Base-by-base conservation (phyloP, 2,113 vertebrate species). In the Sphyrna mokarran region DNA sequence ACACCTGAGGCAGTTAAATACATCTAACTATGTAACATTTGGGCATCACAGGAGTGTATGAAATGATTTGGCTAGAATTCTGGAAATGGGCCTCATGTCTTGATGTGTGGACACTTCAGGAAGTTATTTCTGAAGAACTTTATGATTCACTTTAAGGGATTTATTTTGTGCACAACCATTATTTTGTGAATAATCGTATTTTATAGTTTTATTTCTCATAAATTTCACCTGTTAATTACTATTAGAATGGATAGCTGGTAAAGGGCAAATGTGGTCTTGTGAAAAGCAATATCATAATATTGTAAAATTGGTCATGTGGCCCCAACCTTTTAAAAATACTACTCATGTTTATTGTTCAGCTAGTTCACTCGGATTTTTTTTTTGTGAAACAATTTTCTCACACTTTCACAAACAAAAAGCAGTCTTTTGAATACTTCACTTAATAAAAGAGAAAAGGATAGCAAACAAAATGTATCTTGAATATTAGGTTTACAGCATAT, bases 121-220 rank as follows among this genome's bases (percentile, higher is more conserved):
- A 58, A 29, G 86, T 54, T 89, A 89, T 89, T 89, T 89, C 86
- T 89, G 86, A 89, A 58, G 86, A 48, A 29, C 26, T 11, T 89
- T 33, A 89, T 61, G 58, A 6, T 13, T 61, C 54, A 61, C 23
- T 90, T 61, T 22, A 90, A 14, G 87, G 26, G 48, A 54, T 54
- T 54, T 54, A 54, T 63, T 89, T 61, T 61, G 9, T 90, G 54
- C 58, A 54, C 29, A 33, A 54, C 48, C 48, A 54, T 54, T 54
- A 54, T 54, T 54, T 54, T 54, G 48, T 54, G 58, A 22, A 90
- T 43, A 8, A 7, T 90, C 18, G 86, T 89, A 11, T 90, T 90
- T 61, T 90, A 16, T 16, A 43, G n/a, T 40, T 43, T 83, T 83
- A 83, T 20, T 83, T 83, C 20, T 83, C 80, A 83, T 20, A 6